Evolutionary conservation across 1,140 invertebrate species (phyloP), one percentile per base, ranked within the genome.

Genomic region (Tetramorium alpestre): DNA sequence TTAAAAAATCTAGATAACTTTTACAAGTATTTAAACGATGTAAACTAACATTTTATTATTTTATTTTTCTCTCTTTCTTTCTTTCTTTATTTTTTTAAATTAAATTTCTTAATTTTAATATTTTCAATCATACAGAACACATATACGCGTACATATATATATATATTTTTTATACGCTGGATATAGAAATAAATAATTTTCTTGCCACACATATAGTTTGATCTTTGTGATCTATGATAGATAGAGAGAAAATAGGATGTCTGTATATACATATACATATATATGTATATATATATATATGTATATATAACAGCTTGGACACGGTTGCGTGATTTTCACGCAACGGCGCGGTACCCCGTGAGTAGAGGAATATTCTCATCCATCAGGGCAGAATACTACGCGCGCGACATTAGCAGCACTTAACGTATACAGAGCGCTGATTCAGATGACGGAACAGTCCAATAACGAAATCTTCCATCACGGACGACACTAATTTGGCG

Each of bases 381-480:
- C 92, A 92, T 92, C 92, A 90, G 85, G 67, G 81, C 78, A 64
- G 80, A 69, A 89, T 87, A 88, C 89, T 76, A 81, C 89, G 80
- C 87, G 84, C 73, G 82, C 89, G 90, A 92, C 87, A 93, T 92
- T 92, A 92, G 92, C 91, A 88, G 90, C 92, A 93, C 91, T 93
- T 93, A 92, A 91, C 91, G 92, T 89, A 89, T 77, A 89, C 89
- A 64, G 75, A 91, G 87, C 92, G 92, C 91, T 93, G 93, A 94
- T 93, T 93, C 89, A 92, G 90, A 91, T 89, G 92, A 73, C 69
- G 54, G 62, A 84, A 77, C 22, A 78, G 75, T 69, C 62, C 22
- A 62, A 72, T 67, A 70, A 56, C 38, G 65, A 85, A 73, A 62
- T 44, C 70, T 89, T 84, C 78, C 67, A 60, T 60, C 75, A 60